Evolutionary conservation across 2,113 vertebrate genomes (phyloP).

Genomic region (Laterallus jamaicensis): DNA sequence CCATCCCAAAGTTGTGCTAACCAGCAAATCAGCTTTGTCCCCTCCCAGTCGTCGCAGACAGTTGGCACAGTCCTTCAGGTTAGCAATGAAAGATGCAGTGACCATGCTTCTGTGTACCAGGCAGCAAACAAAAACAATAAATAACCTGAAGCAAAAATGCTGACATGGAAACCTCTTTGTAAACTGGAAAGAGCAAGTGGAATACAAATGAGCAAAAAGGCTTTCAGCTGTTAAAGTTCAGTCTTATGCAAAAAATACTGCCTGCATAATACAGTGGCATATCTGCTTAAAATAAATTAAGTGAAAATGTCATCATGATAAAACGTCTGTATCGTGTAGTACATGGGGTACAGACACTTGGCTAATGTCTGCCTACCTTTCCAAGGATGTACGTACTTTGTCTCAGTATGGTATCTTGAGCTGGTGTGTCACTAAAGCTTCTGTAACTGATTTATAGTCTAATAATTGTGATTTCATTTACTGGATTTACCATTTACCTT

Average conservation of each 20-base stretch:
- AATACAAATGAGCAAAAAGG: neutral
- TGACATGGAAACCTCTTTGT: neutral
- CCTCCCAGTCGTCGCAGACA: neutral
- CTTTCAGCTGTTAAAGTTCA: neutral
- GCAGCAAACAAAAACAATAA: neutral
- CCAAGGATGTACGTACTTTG: neutral
- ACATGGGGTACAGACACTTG: rapidly evolving
- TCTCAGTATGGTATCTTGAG: neutral
- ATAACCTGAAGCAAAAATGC: neutral
- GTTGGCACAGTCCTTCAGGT: neutral
- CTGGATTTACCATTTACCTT: neutral
- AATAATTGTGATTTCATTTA: neutral
- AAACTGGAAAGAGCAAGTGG: neutral
- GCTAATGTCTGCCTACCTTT: neutral
- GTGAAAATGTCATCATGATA: neutral
- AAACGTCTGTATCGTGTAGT: neutral
- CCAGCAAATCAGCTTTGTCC: neutral
- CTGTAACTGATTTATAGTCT: neutral
- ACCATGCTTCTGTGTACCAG: neutral
- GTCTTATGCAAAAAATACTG: neutral
- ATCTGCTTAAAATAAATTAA: neutral
- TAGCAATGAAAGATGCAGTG: neutral
- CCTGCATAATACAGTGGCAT: neutral
- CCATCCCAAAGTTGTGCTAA: neutral
- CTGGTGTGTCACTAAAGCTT: neutral